Percentiles rank a stretch among this genome's conserved stretches.
phyloP scores from a whole-genome alignment of 2,797 vertebrate genomes.

The Antrozous pallidus region DNA sequence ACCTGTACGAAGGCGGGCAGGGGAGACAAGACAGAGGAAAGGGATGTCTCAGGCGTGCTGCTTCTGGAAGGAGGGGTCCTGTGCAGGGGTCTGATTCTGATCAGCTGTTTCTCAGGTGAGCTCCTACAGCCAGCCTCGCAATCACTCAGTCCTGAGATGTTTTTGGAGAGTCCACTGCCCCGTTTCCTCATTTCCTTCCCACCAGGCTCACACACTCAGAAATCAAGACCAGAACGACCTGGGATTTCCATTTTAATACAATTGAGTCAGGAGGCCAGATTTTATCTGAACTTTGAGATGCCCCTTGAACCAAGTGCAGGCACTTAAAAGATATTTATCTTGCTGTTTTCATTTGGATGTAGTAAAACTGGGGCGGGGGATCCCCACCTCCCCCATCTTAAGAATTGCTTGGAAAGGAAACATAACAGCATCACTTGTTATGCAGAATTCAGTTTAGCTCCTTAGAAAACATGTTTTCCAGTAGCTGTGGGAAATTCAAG shows the following conservation, averaged over 20 bases:
- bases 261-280: not conserved
- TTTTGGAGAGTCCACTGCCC: not conserved
- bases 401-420: not conserved
- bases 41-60: not conserved
- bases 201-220: not conserved
- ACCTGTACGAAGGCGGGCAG: not conserved
- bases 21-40: not conserved
- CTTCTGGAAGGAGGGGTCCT: not conserved
- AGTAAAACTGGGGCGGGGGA: not conserved
- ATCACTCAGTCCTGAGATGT: not conserved
- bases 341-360: not conserved
- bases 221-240: not conserved
- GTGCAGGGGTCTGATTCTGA: not conserved
- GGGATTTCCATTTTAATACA: not conserved
- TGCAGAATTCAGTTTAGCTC: not conserved
- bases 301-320: not conserved
- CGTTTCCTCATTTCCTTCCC: not conserved
- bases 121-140: not conserved
- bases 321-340: not conserved
- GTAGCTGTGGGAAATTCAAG: not conserved
- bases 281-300: not conserved
- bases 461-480: not conserved
- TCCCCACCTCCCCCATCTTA: not conserved
- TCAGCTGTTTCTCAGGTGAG: not conserved
- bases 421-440: not conserved